Base-by-base conservation (phyloP, 2,797 vertebrate species). In the Spinibarbus caldwelli region DNA sequence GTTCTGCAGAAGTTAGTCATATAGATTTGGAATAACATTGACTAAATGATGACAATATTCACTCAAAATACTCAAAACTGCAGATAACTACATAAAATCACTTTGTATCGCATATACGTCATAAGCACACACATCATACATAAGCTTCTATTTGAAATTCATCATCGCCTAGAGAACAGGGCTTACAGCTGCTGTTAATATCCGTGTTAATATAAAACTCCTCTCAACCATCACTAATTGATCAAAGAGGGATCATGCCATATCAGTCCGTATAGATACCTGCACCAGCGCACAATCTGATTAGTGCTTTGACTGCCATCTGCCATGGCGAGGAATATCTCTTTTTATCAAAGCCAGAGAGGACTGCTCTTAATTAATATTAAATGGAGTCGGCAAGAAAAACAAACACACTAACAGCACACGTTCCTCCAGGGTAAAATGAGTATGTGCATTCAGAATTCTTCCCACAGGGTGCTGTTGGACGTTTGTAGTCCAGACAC, bases 251-350 rank as follows among this genome's bases (percentile, higher is more conserved):
- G 54, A 64, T 59, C 8, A 1, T 36, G 70, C 23, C 57, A 36
- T 75, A 71, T 38, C 38, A 49, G 43, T 64, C 14, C 3, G 9
- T 64, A 49, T 34, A 47, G 41, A 47, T 83, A 76, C 43, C 71
- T 62, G 23, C 29, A 73, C 26, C 70, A 82, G 19, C 8, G 21
- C 38, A 47, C 79, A 81, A 54, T 59, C 54, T 23, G 70, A 45
- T 82, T 73, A 73, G 19, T 8, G 66, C 47, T 82, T 36, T 73
- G 52, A 73, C 45, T 73, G 80, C 80, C 52, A 45, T 82, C 80
- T 62, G 80, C 54, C 17, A 59, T n/a, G 11, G 70, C 1, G 6
- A 41, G 21, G 12, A 73, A 59, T 47, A 31, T 43, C 64, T 70
- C 26, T 31, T 19, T 29, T 64, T 31, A 70, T 86, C 72, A 86